Percentiles rank a stretch among this genome's conserved stretches.
Evolutionary conservation across 2,113 vertebrate genomes (phyloP).

Genomic region (Mustela nigripes): DNA sequence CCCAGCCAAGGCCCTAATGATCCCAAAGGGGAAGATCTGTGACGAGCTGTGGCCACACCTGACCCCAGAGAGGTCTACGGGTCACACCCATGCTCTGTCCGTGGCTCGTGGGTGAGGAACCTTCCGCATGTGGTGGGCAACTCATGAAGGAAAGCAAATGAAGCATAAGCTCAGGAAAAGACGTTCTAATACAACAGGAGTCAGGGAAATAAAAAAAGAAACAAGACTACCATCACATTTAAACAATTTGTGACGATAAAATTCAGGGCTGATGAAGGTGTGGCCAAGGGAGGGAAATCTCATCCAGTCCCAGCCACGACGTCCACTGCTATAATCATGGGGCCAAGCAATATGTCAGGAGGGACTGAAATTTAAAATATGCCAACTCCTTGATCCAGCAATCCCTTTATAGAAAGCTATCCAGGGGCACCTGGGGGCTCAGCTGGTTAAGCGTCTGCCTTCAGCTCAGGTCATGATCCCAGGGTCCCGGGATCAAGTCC

Average conservation of each 20-base stretch:
- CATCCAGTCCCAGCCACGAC: accelerated
- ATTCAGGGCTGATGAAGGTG: neutral
- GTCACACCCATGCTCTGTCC: neutral
- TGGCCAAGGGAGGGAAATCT: neutral
- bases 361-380: neutral
- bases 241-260: neutral
- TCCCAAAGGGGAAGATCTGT: neutral
- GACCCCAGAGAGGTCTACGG: neutral
- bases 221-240: neutral
- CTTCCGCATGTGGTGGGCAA: accelerated
- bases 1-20: neutral
- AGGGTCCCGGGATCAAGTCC: no score
- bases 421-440: neutral
- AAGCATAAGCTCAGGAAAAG: accelerated
- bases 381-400: neutral
- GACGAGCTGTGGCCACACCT: accelerated
- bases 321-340: neutral
- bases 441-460: neutral
- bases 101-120: neutral
- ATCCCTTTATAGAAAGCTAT: neutral
- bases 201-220: neutral
- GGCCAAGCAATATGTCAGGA: neutral
- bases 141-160: neutral
- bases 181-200: accelerated
- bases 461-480: neutral